Base-by-base conservation (phyloP, 2,888 invertebrate genomes). In the Dicranocentrus wangi region DNA sequence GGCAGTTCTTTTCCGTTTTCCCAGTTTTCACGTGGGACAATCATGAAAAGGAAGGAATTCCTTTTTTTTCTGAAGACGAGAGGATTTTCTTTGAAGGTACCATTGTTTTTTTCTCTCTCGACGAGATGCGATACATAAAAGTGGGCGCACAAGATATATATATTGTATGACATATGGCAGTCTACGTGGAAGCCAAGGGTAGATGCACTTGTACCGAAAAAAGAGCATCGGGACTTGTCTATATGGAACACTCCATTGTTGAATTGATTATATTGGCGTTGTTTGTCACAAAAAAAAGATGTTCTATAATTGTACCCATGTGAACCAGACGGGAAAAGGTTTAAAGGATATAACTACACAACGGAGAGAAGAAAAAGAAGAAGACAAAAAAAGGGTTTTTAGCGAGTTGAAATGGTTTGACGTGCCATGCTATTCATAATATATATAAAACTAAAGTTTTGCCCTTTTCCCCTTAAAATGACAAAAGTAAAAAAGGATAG, bases 81-180 rank as follows among this genome's bases (percentile, higher is more conserved):
- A 10, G 47, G 17, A 13, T 47, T 47, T 47, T 47, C 17, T 47
- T 17, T n/a, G 47, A 3, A 17, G n/a, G 15, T 5, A 47, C n/a
- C 15, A 47, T 17, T 47, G n/a, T 47, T 47, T 47, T 39, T 13
- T 8, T 39, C 13, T 39, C 39, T 39, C 39, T 39, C 7, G 39
- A n/a, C 39, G 13, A 39, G 39, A 8, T 39, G 7, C 13, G 8
- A 39, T 7, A 39, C 8, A 13, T 7, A 8, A 5, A n/a, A n/a
- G 17, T 47, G 5, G 47, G 5, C 3, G 5, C 17, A 47, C 3
- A 47, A 17, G 15, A 47, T 10, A 13, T n/a, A 47, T 47, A 47
- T 17, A n/a, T n/a, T n/a, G n/a, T n/a, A 47, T 47, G 47, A 47
- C 47, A 47, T 47, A 47, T 47, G 47, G 47, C 47, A 47, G 17